Base-by-base conservation (phyloP, 2,888 invertebrate species). In the Macroteleia sp. region DNA sequence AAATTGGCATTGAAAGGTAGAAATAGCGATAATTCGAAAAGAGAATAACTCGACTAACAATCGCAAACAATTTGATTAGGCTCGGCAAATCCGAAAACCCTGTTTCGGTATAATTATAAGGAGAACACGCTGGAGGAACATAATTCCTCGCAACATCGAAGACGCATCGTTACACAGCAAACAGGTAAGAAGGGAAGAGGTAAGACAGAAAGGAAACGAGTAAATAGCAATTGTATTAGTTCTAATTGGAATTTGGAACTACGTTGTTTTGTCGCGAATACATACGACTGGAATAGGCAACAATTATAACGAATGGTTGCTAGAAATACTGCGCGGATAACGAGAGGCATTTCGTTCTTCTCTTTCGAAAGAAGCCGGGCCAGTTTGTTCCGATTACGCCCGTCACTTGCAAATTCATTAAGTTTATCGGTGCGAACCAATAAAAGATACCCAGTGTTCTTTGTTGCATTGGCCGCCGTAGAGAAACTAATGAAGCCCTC, bases 191-290 rank as follows among this genome's bases (percentile, higher is more conserved):
- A 48, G 14, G 39, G 30, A 20, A n/a, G 16, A 9, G 9, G 30
- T 17, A n/a, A n/a, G n/a, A n/a, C n/a, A n/a, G 36, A 44, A 46
- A 50, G 61, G 69, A 48, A 70, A 52, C 61, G 39, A 67, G 67
- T 67, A 73, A 67, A 77, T 46, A 71, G 75, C 52, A 56, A 79
- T 79, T 80, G 78, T 82, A 83, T 85, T 85, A 81, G 75, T 81
- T 84, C 80, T 86, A 86, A 87, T 87, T 87, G 85, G 81, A 86
- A 87, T 86, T 85, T 80, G 82, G 81, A 83, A 80, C 70, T 78
- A 64, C 71, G 50, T 50, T 61, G 46, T 75, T 70, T 77, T 71
- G 71, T 66, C 36, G 69, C 46, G 41, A 41, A 20, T 41, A 57
- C 44, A n/a, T 32, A 25, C 34, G 44, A 57, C 75, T 44, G 75